Evolutionary conservation across 2,888 invertebrate genomes (phyloP), one percentile per base, ranked within the genome.

Genomic region (Anagyrus pseudococci): DNA sequence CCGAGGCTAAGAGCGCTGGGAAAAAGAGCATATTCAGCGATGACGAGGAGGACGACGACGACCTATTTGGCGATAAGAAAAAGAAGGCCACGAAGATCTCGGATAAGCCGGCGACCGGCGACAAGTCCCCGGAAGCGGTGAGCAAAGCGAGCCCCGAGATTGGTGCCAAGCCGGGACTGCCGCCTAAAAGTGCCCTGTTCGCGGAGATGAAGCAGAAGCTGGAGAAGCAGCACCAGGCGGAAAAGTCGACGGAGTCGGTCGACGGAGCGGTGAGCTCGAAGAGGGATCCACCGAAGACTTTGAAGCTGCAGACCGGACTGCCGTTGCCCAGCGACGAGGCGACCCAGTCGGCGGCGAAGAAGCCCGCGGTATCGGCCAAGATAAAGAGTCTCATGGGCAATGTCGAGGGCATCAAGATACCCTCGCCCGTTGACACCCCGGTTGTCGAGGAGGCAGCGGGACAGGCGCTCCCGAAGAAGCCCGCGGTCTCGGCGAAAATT

Each of bases 321-420:
- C 50, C 69, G 0, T n/a, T 6, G 25, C 44, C 62, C 7, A 25
- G n/a, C 1, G 55, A 47, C 10, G 47, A 15, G n/a, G 4, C 44
- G 13, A 1, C 23, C 15, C 62, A 41, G 53, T 50, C 22, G 19
- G 63, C 59, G 10, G 46, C 17, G 72, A 77, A 17, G 73, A 77
- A 56, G 60, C 64, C 46, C 1, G 69, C 67, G 1, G 77, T 80
- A 26, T 78, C 79, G 0, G 75, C 74, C 0, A 80, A 80, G 58
- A 80, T 80, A 22, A 73, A 76, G 37, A 73, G 78, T 58, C 57
- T 80, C 7, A 75, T 77, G 76, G 79, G 76, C 0, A 77, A 75
- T 65, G 76, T 80, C 75, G 74, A 76, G 0, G 76, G 77, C 50
- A 63, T 80, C 52, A 80, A 79, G 47, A 75, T 80, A 25, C 69